Base-by-base conservation (phyloP, 2,888 invertebrate species). In the Agrenia bidenticulata region DNA sequence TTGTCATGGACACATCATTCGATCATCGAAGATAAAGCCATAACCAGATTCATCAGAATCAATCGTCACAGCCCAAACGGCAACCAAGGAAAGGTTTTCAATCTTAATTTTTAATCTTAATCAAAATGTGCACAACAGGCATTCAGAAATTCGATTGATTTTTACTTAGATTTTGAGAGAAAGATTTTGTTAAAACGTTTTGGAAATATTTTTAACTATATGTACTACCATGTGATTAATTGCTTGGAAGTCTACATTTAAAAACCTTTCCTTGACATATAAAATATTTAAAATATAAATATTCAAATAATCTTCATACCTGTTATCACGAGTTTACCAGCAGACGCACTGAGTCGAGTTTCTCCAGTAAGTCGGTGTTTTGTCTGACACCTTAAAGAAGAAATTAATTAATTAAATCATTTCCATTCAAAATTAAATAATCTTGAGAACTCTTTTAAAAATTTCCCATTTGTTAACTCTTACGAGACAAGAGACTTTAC, bases 281-380 rank as follows among this genome's bases (percentile, higher is more conserved):
- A 19, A 37, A 57, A 54, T n/a, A 49, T 53, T 13, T n/a, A 51
- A 7, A 32, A 51, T 50, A 15, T 13, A 17, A 41, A 54, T 21
- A 15, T 37, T 26, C 57, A 69, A 70, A 76, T 75, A 78, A 71
- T 78, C 77, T 74, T 86, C 92, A 88, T 86, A 94, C 94, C 94
- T 82, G 94, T 94, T 82, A 94, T 94, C 82, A 94, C 94, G 77
- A 94, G 84, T 78, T 93, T 87, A 82, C 94, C 94, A 80, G 94
- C 94, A 65, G 94, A 94, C 62, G 94, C 94, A 77, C 94, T 94
- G 76, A 94, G 83, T 80, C 93, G 85, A 63, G 94, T 94, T 85
- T 94, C 94, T 75, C 93, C 94, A 76, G 94, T 94, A 62, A 94
- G 84, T 78, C 93, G 87, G 80, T 94, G 94, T 81, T 93, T 93